phyloP scores from a whole-genome alignment of 2,888 invertebrate genomes.

The Drosophila gaucha region DNA sequence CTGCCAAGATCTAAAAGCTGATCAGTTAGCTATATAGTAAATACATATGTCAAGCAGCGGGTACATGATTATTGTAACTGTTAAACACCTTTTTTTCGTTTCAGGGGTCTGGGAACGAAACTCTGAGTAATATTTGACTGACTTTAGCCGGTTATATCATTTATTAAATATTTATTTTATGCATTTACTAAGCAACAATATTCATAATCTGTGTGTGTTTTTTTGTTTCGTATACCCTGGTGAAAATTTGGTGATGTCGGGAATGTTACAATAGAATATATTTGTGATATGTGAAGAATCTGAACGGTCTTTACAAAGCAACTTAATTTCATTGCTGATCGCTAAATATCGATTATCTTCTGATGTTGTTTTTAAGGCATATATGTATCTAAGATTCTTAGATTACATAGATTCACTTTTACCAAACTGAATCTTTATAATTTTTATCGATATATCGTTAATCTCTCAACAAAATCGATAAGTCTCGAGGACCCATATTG shows the following conservation, averaged over 20 bases:
- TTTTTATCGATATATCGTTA: neutral
- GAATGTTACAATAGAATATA: neutral
- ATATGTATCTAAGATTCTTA: too few relatives aligned
- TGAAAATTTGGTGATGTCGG: neutral
- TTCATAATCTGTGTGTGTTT: constrained; percentile 20
- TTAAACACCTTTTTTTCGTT: neutral
- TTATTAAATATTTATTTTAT: constrained; percentile 64
- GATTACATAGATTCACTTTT: neutral
- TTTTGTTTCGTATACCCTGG: neutral
- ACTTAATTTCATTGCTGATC: too few relatives aligned
- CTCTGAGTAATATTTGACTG: constrained; percentile 36
- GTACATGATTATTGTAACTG: neutral
- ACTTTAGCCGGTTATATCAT: constrained; percentile 50
- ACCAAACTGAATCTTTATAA: too few relatives aligned
- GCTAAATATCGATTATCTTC: too few relatives aligned
- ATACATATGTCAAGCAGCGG: neutral
- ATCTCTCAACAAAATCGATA: neutral
- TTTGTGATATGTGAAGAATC: too few relatives aligned
- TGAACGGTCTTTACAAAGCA: too few relatives aligned
- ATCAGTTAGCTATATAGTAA: neutral
- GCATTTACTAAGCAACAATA: constrained; percentile 36
- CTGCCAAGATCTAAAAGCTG: constrained; percentile 20
- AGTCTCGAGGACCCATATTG: neutral
- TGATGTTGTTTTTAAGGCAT: too few relatives aligned
- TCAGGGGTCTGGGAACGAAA: neutral